Base-by-base conservation (phyloP, 2,797 vertebrate species). In the Notolabrus celidotus region DNA sequence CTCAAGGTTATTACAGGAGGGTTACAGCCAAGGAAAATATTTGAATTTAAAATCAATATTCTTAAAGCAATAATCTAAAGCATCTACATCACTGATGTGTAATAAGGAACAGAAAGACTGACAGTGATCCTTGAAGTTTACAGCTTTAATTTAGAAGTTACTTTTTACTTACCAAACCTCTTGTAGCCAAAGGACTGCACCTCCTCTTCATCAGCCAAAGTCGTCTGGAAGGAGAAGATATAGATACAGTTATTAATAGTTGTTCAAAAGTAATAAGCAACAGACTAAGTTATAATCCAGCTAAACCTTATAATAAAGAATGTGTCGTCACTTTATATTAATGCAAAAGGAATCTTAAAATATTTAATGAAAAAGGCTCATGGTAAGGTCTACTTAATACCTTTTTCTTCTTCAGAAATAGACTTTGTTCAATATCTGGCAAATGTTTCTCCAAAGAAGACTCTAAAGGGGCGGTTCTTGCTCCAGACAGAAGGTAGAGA, bases 101-200 rank as follows among this genome's bases (percentile, higher is more conserved):
- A 23, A 47, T 25, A 2, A 19, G 27, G 36, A 57, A 65, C 17
- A 4, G 39, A 7, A 68, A 25, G 12, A 53, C 20, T 27, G 46
- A 58, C 50, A 22, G 56, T 57, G 63, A 34, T 56, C 49, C 11
- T 19, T 59, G 25, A 51, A 29, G 57, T 34, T 72, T 43, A 56
- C 23, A 46, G 50, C n/a, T 41, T 45, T 50, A 71, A 66, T 61
- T 7, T 50, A 67, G 19, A 67, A 50, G 63, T 72, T 19, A 42
- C 27, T 25, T 51, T 38, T 51, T 79, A 97, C 98, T 98, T 89
- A 99, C 97, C 98, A 92, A 99, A 99, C 85, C 98, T 94, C 94
- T 99, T 99, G 87, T 99, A 99, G 77, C 98, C 98, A 65, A 99
- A 99, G 93, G 98, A 99, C 89, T 99, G 98, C 73, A 99, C 97